phyloP scores from a whole-genome alignment of 2,797 vertebrate species.

The Sylvilagus floridanus region DNA sequence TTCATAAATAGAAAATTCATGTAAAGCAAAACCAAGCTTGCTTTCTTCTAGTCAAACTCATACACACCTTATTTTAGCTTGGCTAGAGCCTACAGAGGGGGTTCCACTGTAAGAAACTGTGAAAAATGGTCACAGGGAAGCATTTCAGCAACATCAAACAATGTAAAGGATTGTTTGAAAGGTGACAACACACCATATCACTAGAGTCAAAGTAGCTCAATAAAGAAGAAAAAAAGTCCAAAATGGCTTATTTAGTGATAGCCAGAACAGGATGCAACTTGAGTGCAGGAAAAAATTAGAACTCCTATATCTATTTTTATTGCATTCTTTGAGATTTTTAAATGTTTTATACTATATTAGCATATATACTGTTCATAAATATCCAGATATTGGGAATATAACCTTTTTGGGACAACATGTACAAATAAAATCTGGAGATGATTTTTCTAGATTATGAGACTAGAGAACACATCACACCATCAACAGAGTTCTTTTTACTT shows the following conservation, averaged over 20 bases:
- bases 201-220: neutral
- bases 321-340: neutral
- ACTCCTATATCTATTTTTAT: slow-evolving; percentile 16
- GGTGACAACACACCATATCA: neutral
- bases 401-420: neutral
- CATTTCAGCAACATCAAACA: neutral
- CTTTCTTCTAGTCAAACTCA: neutral
- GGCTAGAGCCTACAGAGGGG: neutral
- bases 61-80: neutral
- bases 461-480: neutral
- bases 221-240: neutral
- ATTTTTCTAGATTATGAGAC: slow-evolving; percentile 1
- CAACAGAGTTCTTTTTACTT: neutral
- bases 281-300: neutral
- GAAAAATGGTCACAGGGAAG: neutral
- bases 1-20: slow-evolving; percentile 48
- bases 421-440: neutral
- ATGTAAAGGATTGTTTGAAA: neutral
- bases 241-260: neutral
- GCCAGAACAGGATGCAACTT: neutral
- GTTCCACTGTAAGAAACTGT: neutral
- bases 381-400: neutral
- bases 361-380: slow-evolving; percentile 16
- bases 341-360: neutral
- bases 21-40: neutral